Evolutionary conservation across 2,113 vertebrate genomes (phyloP).

Genomic region (Aplodontia rufa): DNA sequence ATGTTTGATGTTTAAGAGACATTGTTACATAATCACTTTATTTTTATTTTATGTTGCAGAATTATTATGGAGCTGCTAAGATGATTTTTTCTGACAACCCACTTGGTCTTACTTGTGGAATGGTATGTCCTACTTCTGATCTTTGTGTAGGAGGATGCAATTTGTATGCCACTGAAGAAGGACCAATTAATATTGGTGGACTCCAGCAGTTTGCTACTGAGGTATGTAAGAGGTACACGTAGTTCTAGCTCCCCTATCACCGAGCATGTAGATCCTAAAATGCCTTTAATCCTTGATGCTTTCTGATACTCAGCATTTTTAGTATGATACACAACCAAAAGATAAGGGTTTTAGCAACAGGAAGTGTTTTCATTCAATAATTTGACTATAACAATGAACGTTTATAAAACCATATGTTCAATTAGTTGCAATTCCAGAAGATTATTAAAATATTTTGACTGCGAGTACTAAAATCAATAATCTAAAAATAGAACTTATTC

Average conservation of each 20-base stretch:
- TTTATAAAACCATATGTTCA: constrained; percentile 47
- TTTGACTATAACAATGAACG: constrained; percentile 61
- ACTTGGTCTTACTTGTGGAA: constrained; percentile 93
- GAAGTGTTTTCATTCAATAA: constrained; percentile 52
- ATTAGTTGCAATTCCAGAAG: constrained; percentile 59
- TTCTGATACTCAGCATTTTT: background rate
- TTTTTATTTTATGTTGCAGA: constrained; percentile 81
- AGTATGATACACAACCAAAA: background rate
- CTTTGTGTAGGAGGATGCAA: constrained; percentile 93
- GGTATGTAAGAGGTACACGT: constrained; percentile 83
- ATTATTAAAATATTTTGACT: constrained; percentile 64
- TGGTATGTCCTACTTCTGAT: constrained; percentile 96
- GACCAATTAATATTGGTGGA: constrained; percentile 97
- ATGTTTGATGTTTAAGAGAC: background rate
- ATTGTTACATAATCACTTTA: background rate
- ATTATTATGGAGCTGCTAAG: constrained; percentile 94
- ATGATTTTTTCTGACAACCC: constrained; percentile 95
- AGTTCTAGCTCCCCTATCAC: background rate
- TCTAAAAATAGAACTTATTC: constrained; percentile 41
- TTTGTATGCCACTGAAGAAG: constrained; percentile 93
- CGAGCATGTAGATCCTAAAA: background rate
- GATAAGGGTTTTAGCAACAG: background rate
- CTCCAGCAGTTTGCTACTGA: constrained; percentile 96
- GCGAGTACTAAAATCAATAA: constrained; percentile 25
- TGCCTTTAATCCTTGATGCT: background rate